These are phyloP conservation scores for Agrypnia vestita DNA, from an alignment of 1,140 invertebrate genomes.

Conservation along the genomic window DNA sequence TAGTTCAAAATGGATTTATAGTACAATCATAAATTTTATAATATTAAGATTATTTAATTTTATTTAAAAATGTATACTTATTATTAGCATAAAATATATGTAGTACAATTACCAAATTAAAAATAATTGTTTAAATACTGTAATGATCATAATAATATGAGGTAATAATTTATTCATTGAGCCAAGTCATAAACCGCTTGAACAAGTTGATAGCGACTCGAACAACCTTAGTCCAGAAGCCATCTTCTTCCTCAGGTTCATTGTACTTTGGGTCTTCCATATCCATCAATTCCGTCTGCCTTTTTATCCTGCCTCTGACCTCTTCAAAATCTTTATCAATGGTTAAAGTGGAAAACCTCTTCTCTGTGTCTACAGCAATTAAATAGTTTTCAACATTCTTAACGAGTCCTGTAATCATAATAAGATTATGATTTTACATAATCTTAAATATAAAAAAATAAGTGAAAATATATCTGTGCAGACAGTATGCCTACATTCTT, in stretches of 20 bases:
- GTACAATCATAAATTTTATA: too few relatives aligned
- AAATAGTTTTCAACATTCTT: background rate
- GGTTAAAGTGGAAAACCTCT: background rate
- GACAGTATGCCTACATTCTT: too few relatives aligned
- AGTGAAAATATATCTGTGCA: too few relatives aligned
- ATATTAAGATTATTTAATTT: too few relatives aligned
- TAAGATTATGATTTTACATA: background rate
- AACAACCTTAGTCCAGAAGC: conserved; percentile 57
- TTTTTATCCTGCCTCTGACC: conserved; percentile 23
- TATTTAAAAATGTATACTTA: too few relatives aligned
- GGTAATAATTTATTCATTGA: conserved; percentile 53
- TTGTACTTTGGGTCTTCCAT: conserved; percentile 43
- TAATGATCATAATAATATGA: too few relatives aligned
- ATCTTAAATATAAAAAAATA: too few relatives aligned
- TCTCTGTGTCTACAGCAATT: background rate
- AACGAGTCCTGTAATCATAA: background rate
- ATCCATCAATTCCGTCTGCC: conserved; percentile 56
- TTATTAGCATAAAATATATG: too few relatives aligned
- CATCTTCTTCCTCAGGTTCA: conserved; percentile 44
- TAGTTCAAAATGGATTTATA: too few relatives aligned
- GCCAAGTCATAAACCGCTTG: conserved; percentile 53
- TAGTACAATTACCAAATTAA: too few relatives aligned
- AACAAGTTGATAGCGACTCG: conserved; percentile 56
- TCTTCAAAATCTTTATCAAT: conserved; percentile 5
- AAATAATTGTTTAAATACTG: too few relatives aligned